Base-by-base conservation (phyloP, 2,113 vertebrate species). In the Centropristis striata region DNA sequence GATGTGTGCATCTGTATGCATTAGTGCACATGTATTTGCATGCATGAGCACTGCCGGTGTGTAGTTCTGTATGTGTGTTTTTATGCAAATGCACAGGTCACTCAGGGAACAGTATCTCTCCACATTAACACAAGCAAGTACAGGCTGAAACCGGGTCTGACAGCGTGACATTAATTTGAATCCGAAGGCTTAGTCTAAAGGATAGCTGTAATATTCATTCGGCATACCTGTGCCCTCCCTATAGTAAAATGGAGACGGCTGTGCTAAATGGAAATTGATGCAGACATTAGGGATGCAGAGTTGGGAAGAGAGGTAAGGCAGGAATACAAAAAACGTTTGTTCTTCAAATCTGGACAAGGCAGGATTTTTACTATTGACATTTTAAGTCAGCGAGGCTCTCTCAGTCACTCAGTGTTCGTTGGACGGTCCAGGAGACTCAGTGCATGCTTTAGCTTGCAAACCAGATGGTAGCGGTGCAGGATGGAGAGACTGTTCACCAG, bases 131-230 rank as follows among this genome's bases (percentile, higher is more conserved):
- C 8, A 28, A n/a, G 46, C 25, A 20, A 15, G 60, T n/a, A 51
- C 46, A 54, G 57, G 20, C 50, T 71, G 44, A 75, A 67, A 77
- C n/a, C 18, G 1, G 60, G 25, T 23, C 54, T 49, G 64, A 42
- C 69, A 70, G 44, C 41, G 61, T 65, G 57, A 80, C 57, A 46
- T 66, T 63, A 0, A 73, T 63, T 44, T 77, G n/a, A 57, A 58
- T 63, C 20, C 2, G 15, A 39, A 32, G 63, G 55, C 46, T 68
- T 14, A 3, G 49, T 77, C 27, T 41, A 71, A 61, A 74, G 36
- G 49, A 68, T 55, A 28, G 65, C 59, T 71, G 13, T 39, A 44
- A 51, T 78, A 58, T 74, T 74, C 57, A 70, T 69, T 16, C 55
- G 64, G 55, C 42, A 39, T 44, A 73, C 61, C 51, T 68, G 55